These are phyloP conservation scores for Pogona vitticeps DNA, from an alignment of 2,113 vertebrate species.

Conservation along the genomic window DNA sequence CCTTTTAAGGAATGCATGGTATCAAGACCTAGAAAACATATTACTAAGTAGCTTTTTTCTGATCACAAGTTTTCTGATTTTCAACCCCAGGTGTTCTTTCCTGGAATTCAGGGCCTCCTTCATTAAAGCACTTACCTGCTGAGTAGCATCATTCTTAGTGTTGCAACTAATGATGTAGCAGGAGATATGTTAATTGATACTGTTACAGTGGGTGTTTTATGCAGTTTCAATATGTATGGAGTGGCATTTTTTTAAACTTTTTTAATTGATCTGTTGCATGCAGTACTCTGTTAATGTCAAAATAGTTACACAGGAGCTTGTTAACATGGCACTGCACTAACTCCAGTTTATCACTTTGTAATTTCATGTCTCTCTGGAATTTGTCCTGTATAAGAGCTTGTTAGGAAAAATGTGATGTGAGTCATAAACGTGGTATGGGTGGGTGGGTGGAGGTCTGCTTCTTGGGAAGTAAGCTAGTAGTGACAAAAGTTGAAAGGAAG, in stretches of 20 bases:
- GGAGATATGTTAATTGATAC: slow-evolving; percentile 53
- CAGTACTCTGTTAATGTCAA: slow-evolving; percentile 8
- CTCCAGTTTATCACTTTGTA: slow-evolving; percentile 1
- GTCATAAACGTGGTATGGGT: background rate
- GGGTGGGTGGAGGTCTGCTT: slow-evolving; percentile 46
- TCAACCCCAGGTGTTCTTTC: slow-evolving; percentile 59
- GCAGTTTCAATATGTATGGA: slow-evolving; percentile 44
- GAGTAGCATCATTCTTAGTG: slow-evolving; percentile 68
- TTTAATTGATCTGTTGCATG: slow-evolving; percentile 35
- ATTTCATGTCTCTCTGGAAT: background rate
- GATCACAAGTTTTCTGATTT: slow-evolving; percentile 60
- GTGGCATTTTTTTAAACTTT: slow-evolving; percentile 49
- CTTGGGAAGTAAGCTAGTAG: slow-evolving; percentile 6
- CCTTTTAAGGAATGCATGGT: slow-evolving; percentile 42
- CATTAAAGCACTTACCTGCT: slow-evolving; percentile 65
- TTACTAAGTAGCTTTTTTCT: slow-evolving; percentile 58
- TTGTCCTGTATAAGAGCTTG: background rate
- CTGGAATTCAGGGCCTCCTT: slow-evolving; percentile 57
- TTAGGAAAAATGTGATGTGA: background rate
- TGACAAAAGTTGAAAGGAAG: slow-evolving; percentile 29
- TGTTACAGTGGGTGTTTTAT: slow-evolving; percentile 43
- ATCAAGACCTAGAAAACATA: slow-evolving; percentile 48
- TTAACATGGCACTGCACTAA: slow-evolving; percentile 36
- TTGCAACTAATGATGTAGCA: slow-evolving; percentile 52
- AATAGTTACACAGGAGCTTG: slow-evolving; percentile 27